These are phyloP conservation scores for Achlya flavicornis DNA, from an alignment of 2,888 invertebrate genomes.

Conservation along the genomic window DNA sequence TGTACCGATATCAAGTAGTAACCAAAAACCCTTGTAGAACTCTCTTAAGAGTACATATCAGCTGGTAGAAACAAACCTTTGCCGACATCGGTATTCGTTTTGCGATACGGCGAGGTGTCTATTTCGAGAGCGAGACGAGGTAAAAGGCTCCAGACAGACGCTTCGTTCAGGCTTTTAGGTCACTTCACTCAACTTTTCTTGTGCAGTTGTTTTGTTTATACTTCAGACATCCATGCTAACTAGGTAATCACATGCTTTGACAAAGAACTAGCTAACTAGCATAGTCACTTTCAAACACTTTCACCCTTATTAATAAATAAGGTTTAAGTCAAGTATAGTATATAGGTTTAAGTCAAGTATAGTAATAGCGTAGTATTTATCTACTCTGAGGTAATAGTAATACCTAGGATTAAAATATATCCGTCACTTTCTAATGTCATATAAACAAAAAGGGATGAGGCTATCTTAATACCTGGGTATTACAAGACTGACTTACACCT, in stretches of 20 bases:
- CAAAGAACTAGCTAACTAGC: not conserved
- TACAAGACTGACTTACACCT: no score
- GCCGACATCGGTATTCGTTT: slow-evolving; percentile 38
- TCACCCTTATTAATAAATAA: no score
- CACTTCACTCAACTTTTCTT: slow-evolving; percentile 47
- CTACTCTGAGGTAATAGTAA: no score
- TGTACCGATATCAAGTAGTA: not conserved
- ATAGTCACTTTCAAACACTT: not conserved
- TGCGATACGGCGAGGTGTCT: slow-evolving; percentile 52
- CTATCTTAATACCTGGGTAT: no score
- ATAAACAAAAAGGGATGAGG: no score
- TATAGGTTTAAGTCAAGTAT: no score
- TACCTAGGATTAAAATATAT: no score
- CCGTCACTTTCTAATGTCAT: no score
- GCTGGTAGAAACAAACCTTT: slow-evolving; percentile 25
- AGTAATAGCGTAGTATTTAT: no score
- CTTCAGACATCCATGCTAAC: slow-evolving; percentile 12
- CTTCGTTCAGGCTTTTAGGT: slow-evolving; percentile 62
- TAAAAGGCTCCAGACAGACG: slow-evolving; percentile 62
- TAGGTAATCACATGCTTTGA: not conserved
- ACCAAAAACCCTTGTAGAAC: not conserved
- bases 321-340: no score
- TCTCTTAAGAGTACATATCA: slow-evolving; percentile 15
- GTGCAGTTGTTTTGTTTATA: slow-evolving; percentile 19
- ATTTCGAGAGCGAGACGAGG: slow-evolving; percentile 64